Conservation (phyloP, 1,140 invertebrate genomes). For the Campoletis sonorensis region DNA sequence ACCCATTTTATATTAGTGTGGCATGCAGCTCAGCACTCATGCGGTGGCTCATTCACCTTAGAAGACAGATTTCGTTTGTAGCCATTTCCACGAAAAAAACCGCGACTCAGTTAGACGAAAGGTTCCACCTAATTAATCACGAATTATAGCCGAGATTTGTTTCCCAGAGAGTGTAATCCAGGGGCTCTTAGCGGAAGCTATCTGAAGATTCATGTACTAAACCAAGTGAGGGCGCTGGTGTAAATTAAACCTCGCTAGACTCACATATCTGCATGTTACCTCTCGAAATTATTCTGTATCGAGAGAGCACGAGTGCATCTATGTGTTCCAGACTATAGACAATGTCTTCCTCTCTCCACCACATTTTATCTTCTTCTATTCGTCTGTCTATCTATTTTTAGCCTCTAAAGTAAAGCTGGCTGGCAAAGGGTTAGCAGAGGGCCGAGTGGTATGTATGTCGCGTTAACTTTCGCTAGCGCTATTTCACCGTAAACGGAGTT, state of each 20-base stretch:
- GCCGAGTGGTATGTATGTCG: constrained; percentile 32
- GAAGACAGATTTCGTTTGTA: too few relatives aligned
- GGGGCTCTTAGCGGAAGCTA: constrained; percentile 38
- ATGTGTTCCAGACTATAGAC: constrained; percentile 37
- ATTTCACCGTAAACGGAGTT: constrained; percentile 54
- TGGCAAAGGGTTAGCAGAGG: constrained; percentile 25
- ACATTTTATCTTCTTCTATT: neutral
- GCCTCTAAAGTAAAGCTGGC: constrained; percentile 2
- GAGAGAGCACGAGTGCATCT: constrained; percentile 50
- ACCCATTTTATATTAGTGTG: constrained; percentile 28
- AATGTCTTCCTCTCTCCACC: neutral
- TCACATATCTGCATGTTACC: constrained; percentile 17
- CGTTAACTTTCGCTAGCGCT: constrained; percentile 50
- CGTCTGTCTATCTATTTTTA: neutral
- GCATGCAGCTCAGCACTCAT: neutral
- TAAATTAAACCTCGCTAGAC: neutral
- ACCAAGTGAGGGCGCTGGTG: constrained; percentile 26
- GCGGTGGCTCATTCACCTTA: too few relatives aligned
- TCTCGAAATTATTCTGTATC: constrained; percentile 36
- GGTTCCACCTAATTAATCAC: constrained; percentile 40
- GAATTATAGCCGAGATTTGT: constrained; percentile 33
- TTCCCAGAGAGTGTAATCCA: constrained; percentile 41
- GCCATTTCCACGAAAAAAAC: too few relatives aligned
- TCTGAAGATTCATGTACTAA: constrained; percentile 24
- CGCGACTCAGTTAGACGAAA: neutral